phyloP scores from a whole-genome alignment of 1,140 invertebrate species.

The Scaptomyza montana region DNA sequence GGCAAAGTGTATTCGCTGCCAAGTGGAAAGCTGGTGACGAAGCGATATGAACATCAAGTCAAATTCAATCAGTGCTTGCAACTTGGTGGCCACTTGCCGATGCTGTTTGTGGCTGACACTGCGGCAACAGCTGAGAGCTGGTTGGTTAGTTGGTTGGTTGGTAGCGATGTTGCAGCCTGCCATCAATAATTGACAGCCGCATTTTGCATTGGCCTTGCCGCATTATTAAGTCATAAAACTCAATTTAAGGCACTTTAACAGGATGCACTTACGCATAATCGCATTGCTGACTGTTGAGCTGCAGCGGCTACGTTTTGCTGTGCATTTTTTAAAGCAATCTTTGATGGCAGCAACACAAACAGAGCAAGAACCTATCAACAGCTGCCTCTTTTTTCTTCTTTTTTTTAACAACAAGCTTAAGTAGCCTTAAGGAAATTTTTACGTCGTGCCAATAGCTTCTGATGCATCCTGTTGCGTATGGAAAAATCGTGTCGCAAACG shows the following conservation, averaged over 20 bases:
- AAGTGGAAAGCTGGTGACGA: conserved; percentile 8
- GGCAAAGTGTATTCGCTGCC: conserved; percentile 15
- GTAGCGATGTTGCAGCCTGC: neutral
- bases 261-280: conserved; percentile 67
- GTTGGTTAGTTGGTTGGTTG: neutral
- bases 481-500: conserved; percentile 12
- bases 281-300: conserved; percentile 38
- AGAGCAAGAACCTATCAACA: neutral
- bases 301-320: conserved; percentile 47
- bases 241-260: conserved; percentile 68
- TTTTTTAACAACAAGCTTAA: conserved; percentile 43
- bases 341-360: conserved; percentile 28
- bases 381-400: too few relatives aligned
- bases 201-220: conserved; percentile 17
- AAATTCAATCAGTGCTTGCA: conserved; percentile 77
- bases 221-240: conserved; percentile 76
- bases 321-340: conserved; percentile 45
- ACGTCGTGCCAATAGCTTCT: conserved; percentile 57
- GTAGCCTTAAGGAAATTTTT: conserved; percentile 52
- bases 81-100: conserved; percentile 66
- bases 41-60: conserved; percentile 46
- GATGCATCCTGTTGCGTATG: conserved; percentile 72
- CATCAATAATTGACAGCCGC: conserved; percentile 8
- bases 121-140: neutral
- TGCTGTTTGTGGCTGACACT: conserved; percentile 59